Conservation (phyloP, 2,113 vertebrate species). For the Cochlearius cochlearius region DNA sequence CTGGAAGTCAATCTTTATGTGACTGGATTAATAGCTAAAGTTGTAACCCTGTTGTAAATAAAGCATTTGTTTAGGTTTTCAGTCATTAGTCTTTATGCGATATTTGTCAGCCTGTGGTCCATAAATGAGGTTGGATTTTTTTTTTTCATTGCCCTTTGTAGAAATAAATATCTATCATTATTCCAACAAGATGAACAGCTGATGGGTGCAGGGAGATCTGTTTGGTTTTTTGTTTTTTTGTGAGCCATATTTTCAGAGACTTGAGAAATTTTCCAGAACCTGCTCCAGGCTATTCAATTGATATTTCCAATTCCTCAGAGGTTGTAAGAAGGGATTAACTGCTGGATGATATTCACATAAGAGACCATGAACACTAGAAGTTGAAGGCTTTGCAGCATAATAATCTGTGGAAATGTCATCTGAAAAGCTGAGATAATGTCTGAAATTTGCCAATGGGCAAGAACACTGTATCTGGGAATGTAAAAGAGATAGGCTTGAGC, state of each 20-base stretch:
- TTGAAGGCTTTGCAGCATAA: conserved; percentile 31
- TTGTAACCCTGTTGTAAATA: neutral
- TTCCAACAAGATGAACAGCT: neutral
- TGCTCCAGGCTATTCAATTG: conserved; percentile 37
- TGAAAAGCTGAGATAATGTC: conserved; percentile 68
- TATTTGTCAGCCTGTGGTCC: neutral
- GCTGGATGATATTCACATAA: conserved; percentile 22
- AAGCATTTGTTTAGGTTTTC: neutral
- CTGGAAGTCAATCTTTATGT: neutral
- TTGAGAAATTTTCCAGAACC: conserved; percentile 51
- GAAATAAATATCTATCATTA: neutral
- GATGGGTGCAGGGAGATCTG: neutral
- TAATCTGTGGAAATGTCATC: conserved; percentile 63
- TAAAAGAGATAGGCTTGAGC: conserved; percentile 37
- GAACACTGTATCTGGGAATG: conserved; percentile 40
- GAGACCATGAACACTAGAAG: conserved; percentile 12
- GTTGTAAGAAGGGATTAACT: conserved; percentile 35
- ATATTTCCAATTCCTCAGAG: conserved; percentile 43
- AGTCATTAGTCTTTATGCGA: neutral
- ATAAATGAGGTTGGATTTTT: neutral
- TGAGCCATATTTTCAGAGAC: conserved; percentile 7
- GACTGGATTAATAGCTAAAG: neutral
- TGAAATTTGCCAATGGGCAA: conserved; percentile 60
- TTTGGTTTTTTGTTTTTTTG: neutral
- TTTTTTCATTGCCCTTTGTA: neutral